Evolutionary conservation across 1,140 invertebrate species (phyloP), one percentile per base, ranked within the genome.

Genomic region (Branchinecta lindahli): DNA sequence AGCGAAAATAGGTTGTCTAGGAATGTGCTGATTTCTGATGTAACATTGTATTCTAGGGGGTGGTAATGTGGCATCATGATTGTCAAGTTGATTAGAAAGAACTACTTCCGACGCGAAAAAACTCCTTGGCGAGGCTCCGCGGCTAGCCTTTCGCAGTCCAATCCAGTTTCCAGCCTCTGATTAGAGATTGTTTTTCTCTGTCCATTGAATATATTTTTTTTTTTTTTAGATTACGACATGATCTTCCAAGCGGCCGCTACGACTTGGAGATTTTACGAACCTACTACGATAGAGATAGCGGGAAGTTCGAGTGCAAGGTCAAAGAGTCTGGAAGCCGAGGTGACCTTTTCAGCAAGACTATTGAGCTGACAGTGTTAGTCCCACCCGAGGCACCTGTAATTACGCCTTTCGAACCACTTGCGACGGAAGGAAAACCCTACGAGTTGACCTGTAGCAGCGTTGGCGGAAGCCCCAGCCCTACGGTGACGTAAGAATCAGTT

Each of bases 271-370:
- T 96, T 73, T 84, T 85, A 20, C 91, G 91, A 76, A 87, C 89
- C 0, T 88, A 88, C 21, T 95, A 94, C 80, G 89, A 89, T 75
- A 82, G 90, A 0, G 92, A 96, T 80, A 93, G 95, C 76, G 92
- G 92, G 7, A 85, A 87, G 72, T 95, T 94, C 80, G 91, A 93
- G 80, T 96, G 92, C 77, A 85, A 88, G 21, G 84, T 94, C 66
- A 94, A 93, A 78, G 87, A 87, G 44, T 86, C 84, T 44, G 89
- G 90, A 10, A 90, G 87, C 9, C 92, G 92, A 0, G 82, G 84
- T 8, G 89, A 90, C 75, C 81, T 93, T 21, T 90, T 92, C 80
- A 86, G 87, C 69, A 89, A 92, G 78, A 85, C 85, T 46, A 87
- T 92, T 75, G 85, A 86, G 66, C 81, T 96, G 67, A 93, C 91